A percentile compares a stretch with the other conserved stretches of the same genome.
phyloP scores from a whole-genome alignment of 2,888 invertebrate species.

The Flexamia atlantica region DNA sequence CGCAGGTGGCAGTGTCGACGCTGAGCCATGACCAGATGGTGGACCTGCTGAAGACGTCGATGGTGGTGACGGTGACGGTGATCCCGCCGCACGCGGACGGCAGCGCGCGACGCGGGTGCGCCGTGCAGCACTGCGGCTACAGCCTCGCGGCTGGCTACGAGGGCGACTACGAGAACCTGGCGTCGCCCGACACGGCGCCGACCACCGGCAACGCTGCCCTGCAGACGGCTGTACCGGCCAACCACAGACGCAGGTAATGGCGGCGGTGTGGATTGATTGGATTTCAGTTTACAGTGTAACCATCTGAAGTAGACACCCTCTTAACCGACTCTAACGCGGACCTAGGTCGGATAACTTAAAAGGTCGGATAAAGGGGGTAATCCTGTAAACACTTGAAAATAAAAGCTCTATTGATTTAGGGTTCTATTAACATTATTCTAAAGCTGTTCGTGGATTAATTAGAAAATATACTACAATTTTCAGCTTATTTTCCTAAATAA shows the following conservation, averaged over 20 bases:
- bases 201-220: conserved; percentile 70
- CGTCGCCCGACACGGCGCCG: conserved; percentile 74
- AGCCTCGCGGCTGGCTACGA: conserved; percentile 72
- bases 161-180: conserved; percentile 84
- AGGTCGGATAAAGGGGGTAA: too few species aligned
- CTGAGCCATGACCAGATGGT: conserved; percentile 95
- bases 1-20: conserved; percentile 89
- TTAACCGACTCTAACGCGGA: too few species aligned
- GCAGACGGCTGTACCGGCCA: conserved; percentile 78
- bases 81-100: conserved; percentile 86
- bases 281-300: too few species aligned
- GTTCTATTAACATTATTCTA: too few species aligned
- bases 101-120: conserved; percentile 83
- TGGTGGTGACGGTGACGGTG: conserved; percentile 90
- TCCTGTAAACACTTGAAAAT: too few species aligned
- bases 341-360: too few species aligned
- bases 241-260: conserved; percentile 79
- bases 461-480: too few species aligned
- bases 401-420: too few species aligned
- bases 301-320: too few species aligned
- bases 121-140: conserved; percentile 78
- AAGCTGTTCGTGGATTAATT: too few species aligned
- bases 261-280: too few species aligned
- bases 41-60: conserved; percentile 92
- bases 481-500: too few species aligned